Conservation (phyloP, 2,888 invertebrate genomes). For the Unio delphinus region DNA sequence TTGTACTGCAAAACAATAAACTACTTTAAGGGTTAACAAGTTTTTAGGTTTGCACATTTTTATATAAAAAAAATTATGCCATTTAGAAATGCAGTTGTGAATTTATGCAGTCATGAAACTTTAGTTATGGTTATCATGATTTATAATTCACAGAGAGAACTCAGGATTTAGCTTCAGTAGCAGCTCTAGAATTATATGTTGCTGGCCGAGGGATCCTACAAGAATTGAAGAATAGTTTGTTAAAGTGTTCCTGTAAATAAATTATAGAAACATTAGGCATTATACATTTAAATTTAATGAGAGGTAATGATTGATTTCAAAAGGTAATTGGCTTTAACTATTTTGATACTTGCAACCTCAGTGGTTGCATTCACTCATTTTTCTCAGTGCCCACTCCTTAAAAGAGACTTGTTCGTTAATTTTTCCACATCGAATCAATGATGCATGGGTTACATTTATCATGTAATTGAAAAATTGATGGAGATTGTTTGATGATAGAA, state of each 20-base stretch:
- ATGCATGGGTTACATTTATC: background rate
- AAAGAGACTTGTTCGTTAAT: too few species aligned
- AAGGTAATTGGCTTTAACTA: background rate
- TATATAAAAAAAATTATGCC: background rate
- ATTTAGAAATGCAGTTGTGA: background rate
- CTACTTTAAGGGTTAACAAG: background rate
- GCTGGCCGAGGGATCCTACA: constrained; percentile 66
- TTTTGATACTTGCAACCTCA: background rate
- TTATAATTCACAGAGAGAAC: constrained; percentile 41
- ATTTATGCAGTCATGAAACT: background rate
- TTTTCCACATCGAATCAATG: too few species aligned
- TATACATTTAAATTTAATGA: background rate
- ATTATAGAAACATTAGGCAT: background rate
- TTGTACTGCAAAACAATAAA: too few species aligned
- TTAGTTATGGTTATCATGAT: background rate
- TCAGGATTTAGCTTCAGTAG: constrained; percentile 59
- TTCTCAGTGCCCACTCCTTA: too few species aligned
- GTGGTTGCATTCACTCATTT: too few species aligned
- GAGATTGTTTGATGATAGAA: too few species aligned
- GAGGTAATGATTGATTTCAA: background rate
- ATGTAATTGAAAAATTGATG: background rate
- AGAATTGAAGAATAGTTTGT: constrained; percentile 1
- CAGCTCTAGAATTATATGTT: constrained; percentile 34
- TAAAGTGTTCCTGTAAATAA: background rate
- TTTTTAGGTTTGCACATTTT: background rate